Base-by-base conservation (phyloP, 2,797 vertebrate species). In the Pygocentrus nattereri region DNA sequence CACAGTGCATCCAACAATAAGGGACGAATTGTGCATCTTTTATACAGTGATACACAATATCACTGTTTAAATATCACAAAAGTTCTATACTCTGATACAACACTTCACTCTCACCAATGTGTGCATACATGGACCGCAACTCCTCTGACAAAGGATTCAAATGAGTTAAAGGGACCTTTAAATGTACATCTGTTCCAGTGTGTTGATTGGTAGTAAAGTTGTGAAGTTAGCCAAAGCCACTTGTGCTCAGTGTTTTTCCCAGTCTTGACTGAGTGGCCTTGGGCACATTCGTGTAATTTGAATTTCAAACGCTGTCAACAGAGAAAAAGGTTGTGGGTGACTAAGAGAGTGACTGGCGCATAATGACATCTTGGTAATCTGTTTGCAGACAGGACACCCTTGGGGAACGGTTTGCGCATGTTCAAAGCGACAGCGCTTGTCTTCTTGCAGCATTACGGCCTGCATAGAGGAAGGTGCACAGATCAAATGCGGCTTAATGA, bases 131-230 rank as follows among this genome's bases (percentile, higher is more conserved):
- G 2, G 34, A 34, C 6, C 34, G 6, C 34, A 34, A 34, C 34
- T 34, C 3, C 34, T 34, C 6, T 34, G 34, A 6, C 34, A 34
- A 34, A 2, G 6, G 41, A 44, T 44, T 44, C 44, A 12, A 44
- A 5, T 7, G 1, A 44, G 11, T 44, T 44, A 44, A 44, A 44
- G 41, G 11, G 41, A 0, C 5, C 38, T 38, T 38, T 44, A 67
- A 58, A 19, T 78, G 82, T 61, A 78, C 54, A 58, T 75, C 74
- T 58, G 69, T 72, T 73, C 79, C 84, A 78, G 54, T 82, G 78
- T 86, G 62, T 59, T 85, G 87, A 85, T 82, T 86, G 87, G 56
- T 19, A 64, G 79, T 61, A 74, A 72, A 74, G 68, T 18, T 21
- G 34, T 56, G 12, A 68, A 74, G 41, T 19, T 69, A 31, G 25